Evolutionary conservation across 2,888 invertebrate species (phyloP).

Genomic region (Chelonus formosanus): DNA sequence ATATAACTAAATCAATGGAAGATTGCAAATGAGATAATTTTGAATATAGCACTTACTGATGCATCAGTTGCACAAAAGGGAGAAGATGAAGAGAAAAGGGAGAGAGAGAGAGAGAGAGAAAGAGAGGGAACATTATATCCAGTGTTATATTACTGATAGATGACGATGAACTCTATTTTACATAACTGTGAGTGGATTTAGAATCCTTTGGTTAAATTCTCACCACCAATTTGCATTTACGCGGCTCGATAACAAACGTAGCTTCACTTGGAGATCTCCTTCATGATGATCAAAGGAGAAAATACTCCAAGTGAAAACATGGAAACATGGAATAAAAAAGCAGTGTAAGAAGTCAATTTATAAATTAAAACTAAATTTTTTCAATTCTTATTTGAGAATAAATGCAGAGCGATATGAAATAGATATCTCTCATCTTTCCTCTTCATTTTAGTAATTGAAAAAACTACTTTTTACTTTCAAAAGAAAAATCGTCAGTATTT

Average conservation of each 20-base stretch:
- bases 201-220: slow-evolving; percentile 6
- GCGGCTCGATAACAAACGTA: slow-evolving; percentile 11
- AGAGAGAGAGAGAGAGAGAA: neutral
- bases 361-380: no score
- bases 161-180: slow-evolving; percentile 7
- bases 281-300: no score
- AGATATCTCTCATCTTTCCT: no score
- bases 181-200: slow-evolving; percentile 19
- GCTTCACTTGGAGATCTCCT: neutral
- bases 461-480: no score
- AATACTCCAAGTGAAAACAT: no score
- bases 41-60: slow-evolving; percentile 12
- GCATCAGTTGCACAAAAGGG: slow-evolving; percentile 7
- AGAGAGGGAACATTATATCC: slow-evolving; percentile 11
- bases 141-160: slow-evolving; percentile 23
- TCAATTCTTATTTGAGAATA: no score
- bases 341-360: no score
- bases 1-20: neutral
- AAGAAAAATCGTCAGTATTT: no score
- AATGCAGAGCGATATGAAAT: no score
- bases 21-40: slow-evolving; percentile 19
- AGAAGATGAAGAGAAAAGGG: neutral
- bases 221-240: slow-evolving; percentile 12
- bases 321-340: no score
- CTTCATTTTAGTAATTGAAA: no score